phyloP scores from a whole-genome alignment of 2,113 vertebrate genomes.

The Coturnix japonica region DNA sequence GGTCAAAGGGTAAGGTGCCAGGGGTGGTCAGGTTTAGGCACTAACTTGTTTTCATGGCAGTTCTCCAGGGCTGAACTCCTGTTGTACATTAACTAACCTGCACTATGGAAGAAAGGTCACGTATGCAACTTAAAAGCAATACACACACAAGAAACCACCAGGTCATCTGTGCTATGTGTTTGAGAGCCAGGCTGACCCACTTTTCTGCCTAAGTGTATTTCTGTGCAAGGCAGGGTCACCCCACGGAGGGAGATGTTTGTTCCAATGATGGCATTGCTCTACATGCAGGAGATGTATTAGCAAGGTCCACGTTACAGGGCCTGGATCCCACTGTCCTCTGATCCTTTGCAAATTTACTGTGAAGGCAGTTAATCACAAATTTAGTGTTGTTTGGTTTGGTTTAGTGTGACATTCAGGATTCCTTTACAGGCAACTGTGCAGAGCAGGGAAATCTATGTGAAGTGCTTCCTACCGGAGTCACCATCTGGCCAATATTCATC shows the following conservation, averaged over 20 bases:
- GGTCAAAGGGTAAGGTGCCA: conserved; percentile 13
- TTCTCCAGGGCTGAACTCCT: background rate
- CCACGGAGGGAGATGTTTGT: background rate
- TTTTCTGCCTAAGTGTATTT: conserved; percentile 4
- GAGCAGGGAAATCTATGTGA: conserved; percentile 61
- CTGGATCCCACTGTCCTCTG: background rate
- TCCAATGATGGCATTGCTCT: background rate
- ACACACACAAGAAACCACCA: background rate
- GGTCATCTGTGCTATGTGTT: background rate
- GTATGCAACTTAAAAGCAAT: background rate
- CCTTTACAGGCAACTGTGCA: conserved; percentile 71
- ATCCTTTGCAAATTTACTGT: background rate
- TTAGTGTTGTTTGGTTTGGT: conserved; percentile 19
- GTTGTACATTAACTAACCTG: conserved; percentile 57
- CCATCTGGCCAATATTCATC: conserved; percentile 81
- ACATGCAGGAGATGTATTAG: background rate
- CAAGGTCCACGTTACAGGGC: background rate
- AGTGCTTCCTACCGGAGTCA: conserved; percentile 72
- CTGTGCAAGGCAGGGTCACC: background rate
- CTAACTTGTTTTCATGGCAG: accelerated
- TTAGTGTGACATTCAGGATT: conserved; percentile 74
- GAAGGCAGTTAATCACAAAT: conserved; percentile 22
- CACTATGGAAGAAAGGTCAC: conserved; percentile 13
- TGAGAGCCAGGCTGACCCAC: conserved; percentile 29
- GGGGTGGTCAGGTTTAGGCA: background rate